Evolutionary conservation across 1,140 invertebrate genomes (phyloP).

Genomic region (Pseudomyrmex cubaensis): DNA sequence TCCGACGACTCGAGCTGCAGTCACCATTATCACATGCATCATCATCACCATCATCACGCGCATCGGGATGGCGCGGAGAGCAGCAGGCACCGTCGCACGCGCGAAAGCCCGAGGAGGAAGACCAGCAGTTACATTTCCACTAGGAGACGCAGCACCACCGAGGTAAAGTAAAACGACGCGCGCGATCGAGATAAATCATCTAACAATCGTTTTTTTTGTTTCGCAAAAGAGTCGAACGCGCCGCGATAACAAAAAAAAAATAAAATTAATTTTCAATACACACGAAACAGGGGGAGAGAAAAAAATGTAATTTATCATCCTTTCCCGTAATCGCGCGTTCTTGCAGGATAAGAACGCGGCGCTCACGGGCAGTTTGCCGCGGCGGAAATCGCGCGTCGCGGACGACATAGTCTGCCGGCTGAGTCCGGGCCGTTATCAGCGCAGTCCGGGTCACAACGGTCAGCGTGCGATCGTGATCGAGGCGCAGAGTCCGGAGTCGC

Average conservation of each 20-base stretch:
- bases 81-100: constrained; percentile 87
- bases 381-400: constrained; percentile 88
- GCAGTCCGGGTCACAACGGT: constrained; percentile 81
- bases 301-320: too few relatives aligned
- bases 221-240: too few relatives aligned
- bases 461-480: constrained; percentile 80
- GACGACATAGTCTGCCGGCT: constrained; percentile 82
- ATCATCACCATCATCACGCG: constrained; percentile 81
- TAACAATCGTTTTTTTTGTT: too few relatives aligned
- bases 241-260: too few relatives aligned
- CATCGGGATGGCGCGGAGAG: constrained; percentile 77
- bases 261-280: too few relatives aligned
- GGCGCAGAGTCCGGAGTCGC: constrained; percentile 83
- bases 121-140: constrained; percentile 83
- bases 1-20: constrained; percentile 89
- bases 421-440: constrained; percentile 81
- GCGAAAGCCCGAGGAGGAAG: constrained; percentile 89
- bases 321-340: background rate
- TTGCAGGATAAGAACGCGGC: constrained; percentile 86
- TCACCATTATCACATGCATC: constrained; percentile 83
- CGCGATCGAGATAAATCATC: too few relatives aligned
- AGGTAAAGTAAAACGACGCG: constrained; percentile 75
- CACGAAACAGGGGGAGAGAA: too few relatives aligned
- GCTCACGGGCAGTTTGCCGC: constrained; percentile 88
- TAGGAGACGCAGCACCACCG: constrained; percentile 77